These are phyloP conservation scores for Stomatorhinus ivindoensis DNA, from an alignment of 2,113 vertebrate species.

Conservation along the genomic window DNA sequence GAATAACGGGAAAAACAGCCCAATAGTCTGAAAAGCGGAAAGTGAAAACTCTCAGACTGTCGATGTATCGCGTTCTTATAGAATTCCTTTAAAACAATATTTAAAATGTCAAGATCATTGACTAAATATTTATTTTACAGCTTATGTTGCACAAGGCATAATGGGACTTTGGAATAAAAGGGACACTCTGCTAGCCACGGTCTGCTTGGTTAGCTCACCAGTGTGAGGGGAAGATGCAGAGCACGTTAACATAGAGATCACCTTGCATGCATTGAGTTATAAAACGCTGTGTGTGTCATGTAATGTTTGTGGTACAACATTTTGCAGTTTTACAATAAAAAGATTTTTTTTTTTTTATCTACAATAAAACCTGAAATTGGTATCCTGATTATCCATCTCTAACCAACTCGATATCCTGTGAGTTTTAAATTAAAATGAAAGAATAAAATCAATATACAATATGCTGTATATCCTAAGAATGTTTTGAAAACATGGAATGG, in stretches of 20 bases:
- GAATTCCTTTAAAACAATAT: neutral
- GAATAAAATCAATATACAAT: neutral
- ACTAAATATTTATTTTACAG: neutral
- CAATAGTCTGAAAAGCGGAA: neutral
- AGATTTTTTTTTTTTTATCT: slow-evolving; percentile 33
- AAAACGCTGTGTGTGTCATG: slow-evolving; percentile 36
- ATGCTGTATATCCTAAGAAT: neutral
- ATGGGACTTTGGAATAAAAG: neutral
- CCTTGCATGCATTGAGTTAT: slow-evolving; percentile 33
- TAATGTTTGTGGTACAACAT: slow-evolving; percentile 42
- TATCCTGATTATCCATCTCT: neutral
- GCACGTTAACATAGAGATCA: slow-evolving; percentile 29
- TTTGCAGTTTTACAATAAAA: slow-evolving; percentile 42
- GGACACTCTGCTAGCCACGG: neutral
- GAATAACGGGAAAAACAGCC: neutral
- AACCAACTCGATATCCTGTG: neutral
- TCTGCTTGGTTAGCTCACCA: neutral
- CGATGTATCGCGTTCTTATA: neutral
- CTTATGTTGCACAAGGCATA: neutral
- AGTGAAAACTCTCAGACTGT: neutral
- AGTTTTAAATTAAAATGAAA: neutral
- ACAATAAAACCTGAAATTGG: neutral
- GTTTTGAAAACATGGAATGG: neutral
- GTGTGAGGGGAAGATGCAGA: slow-evolving; percentile 1
- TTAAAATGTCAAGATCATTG: neutral